These are phyloP conservation scores for Calephelis virginiensis DNA, from an alignment of 1,140 invertebrate species.

Conservation along the genomic window DNA sequence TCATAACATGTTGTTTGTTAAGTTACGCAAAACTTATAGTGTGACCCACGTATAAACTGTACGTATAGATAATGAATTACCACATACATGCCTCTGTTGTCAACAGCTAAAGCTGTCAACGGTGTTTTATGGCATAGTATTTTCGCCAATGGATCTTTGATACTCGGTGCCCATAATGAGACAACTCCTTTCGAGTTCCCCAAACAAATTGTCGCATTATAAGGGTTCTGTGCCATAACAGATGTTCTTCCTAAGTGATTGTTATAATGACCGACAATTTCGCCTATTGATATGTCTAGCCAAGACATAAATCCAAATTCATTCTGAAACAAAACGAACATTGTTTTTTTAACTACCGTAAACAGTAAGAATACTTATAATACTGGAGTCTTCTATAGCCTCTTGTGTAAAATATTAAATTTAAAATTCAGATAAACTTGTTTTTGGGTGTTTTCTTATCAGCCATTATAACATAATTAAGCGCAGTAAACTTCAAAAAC, in stretches of 20 bases:
- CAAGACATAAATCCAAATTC: constrained; percentile 91
- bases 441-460: too few relatives aligned
- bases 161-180: constrained; percentile 96
- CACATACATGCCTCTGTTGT: constrained; percentile 89
- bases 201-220: constrained; percentile 94
- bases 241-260: constrained; percentile 87
- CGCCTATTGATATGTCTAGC: constrained; percentile 96
- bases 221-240: constrained; percentile 96
- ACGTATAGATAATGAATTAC: background rate
- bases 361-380: too few relatives aligned
- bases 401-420: background rate
- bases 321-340: constrained; percentile 79
- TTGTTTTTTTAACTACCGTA: background rate
- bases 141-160: constrained; percentile 91
- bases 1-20: too few relatives aligned
- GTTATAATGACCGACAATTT: constrained; percentile 89
- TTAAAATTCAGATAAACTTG: too few relatives aligned
- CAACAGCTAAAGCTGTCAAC: constrained; percentile 90
- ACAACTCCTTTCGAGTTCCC: constrained; percentile 96
- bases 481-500: too few relatives aligned
- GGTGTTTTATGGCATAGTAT: constrained; percentile 93
- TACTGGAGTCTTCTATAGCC: too few relatives aligned
- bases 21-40: too few relatives aligned
- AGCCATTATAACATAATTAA: too few relatives aligned
- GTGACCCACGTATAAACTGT: too few relatives aligned